Evolutionary conservation across 2,888 invertebrate species (phyloP).

Genomic region (Eurytoma adleriae): DNA sequence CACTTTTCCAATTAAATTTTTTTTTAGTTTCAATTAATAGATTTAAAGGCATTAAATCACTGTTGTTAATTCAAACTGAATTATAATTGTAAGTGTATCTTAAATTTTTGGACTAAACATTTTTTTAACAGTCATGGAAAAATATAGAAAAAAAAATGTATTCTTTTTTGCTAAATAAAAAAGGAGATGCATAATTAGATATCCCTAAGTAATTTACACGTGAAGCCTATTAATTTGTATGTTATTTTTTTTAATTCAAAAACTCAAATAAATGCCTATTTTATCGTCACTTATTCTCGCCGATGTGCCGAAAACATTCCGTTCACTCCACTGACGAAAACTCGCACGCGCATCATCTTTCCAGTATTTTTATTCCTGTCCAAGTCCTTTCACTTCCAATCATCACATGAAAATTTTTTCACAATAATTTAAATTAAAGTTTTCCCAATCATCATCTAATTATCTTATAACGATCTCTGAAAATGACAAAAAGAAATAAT

Average conservation of each 20-base stretch:
- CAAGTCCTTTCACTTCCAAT: constrained; percentile 32
- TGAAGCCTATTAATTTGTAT: no score
- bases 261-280: constrained; percentile 48
- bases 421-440: constrained; percentile 9
- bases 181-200: no score
- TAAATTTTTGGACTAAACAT: no score
- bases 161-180: no score
- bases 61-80: no score
- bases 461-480: constrained; percentile 33
- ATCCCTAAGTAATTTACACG: no score
- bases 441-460: constrained; percentile 47
- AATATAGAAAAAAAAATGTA: no score
- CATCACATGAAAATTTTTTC: constrained; percentile 30
- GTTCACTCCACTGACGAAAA: constrained; percentile 47
- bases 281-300: constrained; percentile 43
- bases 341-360: constrained; percentile 33
- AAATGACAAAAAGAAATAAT: constrained; percentile 48
- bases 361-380: constrained; percentile 32
- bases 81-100: no score
- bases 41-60: no score
- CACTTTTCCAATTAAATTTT: background rate
- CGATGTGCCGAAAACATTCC: constrained; percentile 20
- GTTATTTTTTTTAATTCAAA: constrained; percentile 18
- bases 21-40: constrained; percentile 6
- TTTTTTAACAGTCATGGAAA: no score